phyloP scores from a whole-genome alignment of 2,797 vertebrate species.

The Antrozous pallidus region DNA sequence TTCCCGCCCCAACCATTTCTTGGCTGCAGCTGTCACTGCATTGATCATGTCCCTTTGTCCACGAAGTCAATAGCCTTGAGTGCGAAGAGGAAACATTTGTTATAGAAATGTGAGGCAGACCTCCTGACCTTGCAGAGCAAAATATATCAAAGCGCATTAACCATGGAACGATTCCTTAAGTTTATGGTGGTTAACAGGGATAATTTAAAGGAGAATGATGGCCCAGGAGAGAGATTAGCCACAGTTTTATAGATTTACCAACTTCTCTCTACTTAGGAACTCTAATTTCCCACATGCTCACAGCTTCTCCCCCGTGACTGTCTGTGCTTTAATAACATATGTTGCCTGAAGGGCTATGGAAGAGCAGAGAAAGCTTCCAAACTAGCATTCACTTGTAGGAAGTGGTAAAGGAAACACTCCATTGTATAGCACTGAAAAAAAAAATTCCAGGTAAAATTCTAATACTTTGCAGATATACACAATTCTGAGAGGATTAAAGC shows the following conservation, averaged over 20 bases:
- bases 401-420: background rate
- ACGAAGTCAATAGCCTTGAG: conserved; percentile 62
- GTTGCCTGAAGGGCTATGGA: conserved; percentile 55
- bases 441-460: conserved; percentile 24
- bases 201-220: conserved; percentile 29
- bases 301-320: conserved; percentile 47
- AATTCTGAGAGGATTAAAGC: background rate
- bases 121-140: conserved; percentile 51
- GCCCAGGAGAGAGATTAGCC: conserved; percentile 63
- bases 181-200: conserved; percentile 57
- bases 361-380: background rate
- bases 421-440: background rate
- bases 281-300: conserved; percentile 73
- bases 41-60: conserved; percentile 54
- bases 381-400: background rate
- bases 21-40: conserved; percentile 45
- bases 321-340: conserved; percentile 73
- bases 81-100: conserved; percentile 53
- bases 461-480: background rate
- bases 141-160: conserved; percentile 57
- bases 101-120: conserved; percentile 40
- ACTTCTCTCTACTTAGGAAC: conserved; percentile 68
- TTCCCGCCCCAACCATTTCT: conserved; percentile 61
- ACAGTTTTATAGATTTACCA: conserved; percentile 70
- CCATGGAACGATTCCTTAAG: conserved; percentile 28